A percentile compares a stretch with the other conserved stretches of the same genome.
Conservation (phyloP, 2,888 invertebrate genomes). For the Smittia sp. region DNA sequence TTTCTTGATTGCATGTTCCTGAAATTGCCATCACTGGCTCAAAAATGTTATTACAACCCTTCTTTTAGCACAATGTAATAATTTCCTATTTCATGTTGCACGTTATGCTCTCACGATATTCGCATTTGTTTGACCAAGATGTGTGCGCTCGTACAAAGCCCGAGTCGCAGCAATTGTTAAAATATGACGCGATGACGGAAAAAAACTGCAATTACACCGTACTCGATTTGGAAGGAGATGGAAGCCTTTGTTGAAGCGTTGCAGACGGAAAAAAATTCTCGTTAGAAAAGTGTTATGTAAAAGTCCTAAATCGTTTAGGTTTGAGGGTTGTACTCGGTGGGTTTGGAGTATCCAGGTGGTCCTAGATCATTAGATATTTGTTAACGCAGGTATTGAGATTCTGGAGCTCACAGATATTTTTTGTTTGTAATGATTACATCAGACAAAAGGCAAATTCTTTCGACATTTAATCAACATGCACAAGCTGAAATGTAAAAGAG, state of each 20-base stretch:
- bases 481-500: too few species aligned
- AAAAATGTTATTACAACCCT: conserved; percentile 28
- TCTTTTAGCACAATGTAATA: conserved; percentile 31
- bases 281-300: too few species aligned
- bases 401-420: too few species aligned
- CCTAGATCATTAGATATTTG: too few species aligned
- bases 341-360: too few species aligned
- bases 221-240: neutral
- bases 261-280: too few species aligned
- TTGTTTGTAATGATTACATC: too few species aligned
- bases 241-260: neutral
- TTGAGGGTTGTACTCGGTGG: too few species aligned
- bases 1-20: neutral
- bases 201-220: neutral
- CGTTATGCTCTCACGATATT: conserved; percentile 34
- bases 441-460: too few species aligned
- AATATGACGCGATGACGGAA: neutral
- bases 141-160: conserved; percentile 10
- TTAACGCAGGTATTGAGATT: too few species aligned
- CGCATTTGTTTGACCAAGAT: conserved; percentile 37
- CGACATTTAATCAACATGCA: too few species aligned
- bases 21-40: neutral
- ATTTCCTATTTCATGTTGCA: conserved; percentile 18
- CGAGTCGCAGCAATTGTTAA: neutral
- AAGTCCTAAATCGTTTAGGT: too few species aligned